Evolutionary conservation across 2,888 invertebrate species (phyloP).

Genomic region (Tribolium freemani): DNA sequence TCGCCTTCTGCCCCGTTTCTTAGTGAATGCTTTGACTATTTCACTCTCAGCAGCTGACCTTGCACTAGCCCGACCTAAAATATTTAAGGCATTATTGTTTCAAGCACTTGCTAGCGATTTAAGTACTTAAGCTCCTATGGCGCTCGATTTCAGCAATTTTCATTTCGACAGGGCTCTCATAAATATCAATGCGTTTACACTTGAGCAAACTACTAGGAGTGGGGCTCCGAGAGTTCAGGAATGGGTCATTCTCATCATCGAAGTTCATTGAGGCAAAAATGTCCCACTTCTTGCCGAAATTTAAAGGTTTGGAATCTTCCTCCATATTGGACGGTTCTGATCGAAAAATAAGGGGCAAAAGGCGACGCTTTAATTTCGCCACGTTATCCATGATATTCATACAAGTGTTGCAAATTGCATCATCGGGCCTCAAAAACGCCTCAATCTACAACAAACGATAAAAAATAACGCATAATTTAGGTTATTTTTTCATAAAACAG

Average conservation of each 20-base stretch:
- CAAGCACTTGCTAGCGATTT: background rate
- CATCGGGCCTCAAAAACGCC: conserved; percentile 41
- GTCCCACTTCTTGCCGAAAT: conserved; percentile 47
- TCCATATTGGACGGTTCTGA: conserved; percentile 25
- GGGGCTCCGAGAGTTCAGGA: conserved; percentile 6
- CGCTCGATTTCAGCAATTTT: conserved; percentile 12
- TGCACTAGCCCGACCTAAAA: conserved; percentile 29
- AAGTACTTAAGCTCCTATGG: conserved; percentile 29
- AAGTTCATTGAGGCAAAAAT: conserved; percentile 44
- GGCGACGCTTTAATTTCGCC: conserved; percentile 45
- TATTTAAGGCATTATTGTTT: background rate
- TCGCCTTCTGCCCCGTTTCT: background rate
- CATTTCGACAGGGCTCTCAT: conserved; percentile 6
- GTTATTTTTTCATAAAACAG: background rate
- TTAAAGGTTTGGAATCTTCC: conserved; percentile 43
- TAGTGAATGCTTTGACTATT: conserved; percentile 14
- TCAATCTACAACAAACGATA: conserved; percentile 36
- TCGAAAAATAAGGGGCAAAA: conserved; percentile 47
- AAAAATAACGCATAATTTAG: conserved; percentile 1
- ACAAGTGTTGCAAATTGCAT: conserved; percentile 51
- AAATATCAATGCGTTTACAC: conserved; percentile 32
- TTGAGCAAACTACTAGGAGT: conserved; percentile 26
- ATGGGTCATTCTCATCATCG: conserved; percentile 24
- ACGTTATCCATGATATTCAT: conserved; percentile 51
- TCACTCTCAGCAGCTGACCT: conserved; percentile 32